phyloP scores from a whole-genome alignment of 2,797 vertebrate genomes.

The Karalla daura region DNA sequence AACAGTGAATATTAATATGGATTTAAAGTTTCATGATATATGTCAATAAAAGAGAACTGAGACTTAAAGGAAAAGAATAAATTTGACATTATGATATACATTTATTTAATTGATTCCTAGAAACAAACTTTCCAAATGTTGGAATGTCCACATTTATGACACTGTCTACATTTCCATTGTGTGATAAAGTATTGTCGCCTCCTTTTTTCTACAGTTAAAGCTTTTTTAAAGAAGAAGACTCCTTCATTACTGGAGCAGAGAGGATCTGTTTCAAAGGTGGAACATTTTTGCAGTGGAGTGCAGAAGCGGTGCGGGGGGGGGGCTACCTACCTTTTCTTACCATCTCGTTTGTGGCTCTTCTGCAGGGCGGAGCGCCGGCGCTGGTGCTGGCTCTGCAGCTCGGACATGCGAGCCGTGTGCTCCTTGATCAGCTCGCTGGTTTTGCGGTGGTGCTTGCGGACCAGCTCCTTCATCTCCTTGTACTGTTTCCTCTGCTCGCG shows the following conservation, averaged over 20 bases:
- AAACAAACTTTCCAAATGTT: too few relatives aligned
- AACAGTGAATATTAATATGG: neutral
- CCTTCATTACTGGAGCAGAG: neutral
- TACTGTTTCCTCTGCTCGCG: conserved; percentile 97
- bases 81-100: neutral
- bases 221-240: too few relatives aligned
- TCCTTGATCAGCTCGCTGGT: conserved; percentile 96
- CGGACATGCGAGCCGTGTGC: conserved; percentile 90
- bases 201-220: neutral
- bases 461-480: conserved; percentile 98
- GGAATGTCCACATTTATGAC: too few relatives aligned
- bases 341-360: conserved; percentile 92
- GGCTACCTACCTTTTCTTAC: conserved; percentile 93
- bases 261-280: neutral
- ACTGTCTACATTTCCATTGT: too few relatives aligned
- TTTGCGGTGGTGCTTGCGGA: conserved; percentile 95
- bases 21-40: neutral
- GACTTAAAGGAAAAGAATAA: neutral
- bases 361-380: conserved; percentile 87
- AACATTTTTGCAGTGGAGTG: neutral
- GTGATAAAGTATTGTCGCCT: neutral
- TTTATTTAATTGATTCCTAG: too few relatives aligned
- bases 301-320: conserved; percentile 30
- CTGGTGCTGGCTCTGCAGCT: conserved; percentile 91
- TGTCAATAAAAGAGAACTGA: neutral